phyloP scores from a whole-genome alignment of 1,140 invertebrate genomes.

The Atopsyche davidsoni region DNA sequence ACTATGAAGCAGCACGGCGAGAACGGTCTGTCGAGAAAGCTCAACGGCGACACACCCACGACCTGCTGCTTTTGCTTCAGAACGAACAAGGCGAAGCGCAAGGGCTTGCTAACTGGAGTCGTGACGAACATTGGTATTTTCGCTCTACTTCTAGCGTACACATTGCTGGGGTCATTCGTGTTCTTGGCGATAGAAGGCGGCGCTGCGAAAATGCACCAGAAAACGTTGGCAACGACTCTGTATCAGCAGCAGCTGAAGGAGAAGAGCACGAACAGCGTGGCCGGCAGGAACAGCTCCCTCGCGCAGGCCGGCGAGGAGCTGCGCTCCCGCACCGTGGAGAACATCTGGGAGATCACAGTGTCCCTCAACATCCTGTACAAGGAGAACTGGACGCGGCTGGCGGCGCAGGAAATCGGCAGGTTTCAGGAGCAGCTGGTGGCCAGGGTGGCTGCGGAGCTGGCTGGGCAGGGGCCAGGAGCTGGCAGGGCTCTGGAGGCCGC shows the following conservation, averaged over 20 bases:
- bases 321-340: slow-evolving; percentile 71
- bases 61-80: slow-evolving; percentile 62
- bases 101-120: slow-evolving; percentile 61
- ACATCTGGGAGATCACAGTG: slow-evolving; percentile 93
- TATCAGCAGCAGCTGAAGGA: slow-evolving; percentile 44
- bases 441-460: slow-evolving; percentile 67
- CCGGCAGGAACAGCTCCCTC: slow-evolving; percentile 33
- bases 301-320: slow-evolving; percentile 42
- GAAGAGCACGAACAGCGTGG: slow-evolving; percentile 38
- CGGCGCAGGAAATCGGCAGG: slow-evolving; percentile 76
- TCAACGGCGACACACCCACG: slow-evolving; percentile 27
- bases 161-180: slow-evolving; percentile 80
- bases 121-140: slow-evolving; percentile 86
- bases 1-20: slow-evolving; percentile 19
- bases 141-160: slow-evolving; percentile 80
- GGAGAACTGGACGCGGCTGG: slow-evolving; percentile 89
- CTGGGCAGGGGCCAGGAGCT: slow-evolving; percentile 39
- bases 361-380: slow-evolving; percentile 89
- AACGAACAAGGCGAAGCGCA: slow-evolving; percentile 57
- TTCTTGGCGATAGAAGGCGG: slow-evolving; percentile 85
- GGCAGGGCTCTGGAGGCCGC: slow-evolving; percentile 43
- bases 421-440: slow-evolving; percentile 85
- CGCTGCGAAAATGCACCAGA: slow-evolving; percentile 57
- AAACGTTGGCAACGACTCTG: slow-evolving; percentile 56
- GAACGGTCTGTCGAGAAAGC: slow-evolving; percentile 20